Percentiles rank a stretch among this genome's conserved stretches.
Conservation (phyloP, 2,797 vertebrate species). For the Hylomyscus alleni region DNA sequence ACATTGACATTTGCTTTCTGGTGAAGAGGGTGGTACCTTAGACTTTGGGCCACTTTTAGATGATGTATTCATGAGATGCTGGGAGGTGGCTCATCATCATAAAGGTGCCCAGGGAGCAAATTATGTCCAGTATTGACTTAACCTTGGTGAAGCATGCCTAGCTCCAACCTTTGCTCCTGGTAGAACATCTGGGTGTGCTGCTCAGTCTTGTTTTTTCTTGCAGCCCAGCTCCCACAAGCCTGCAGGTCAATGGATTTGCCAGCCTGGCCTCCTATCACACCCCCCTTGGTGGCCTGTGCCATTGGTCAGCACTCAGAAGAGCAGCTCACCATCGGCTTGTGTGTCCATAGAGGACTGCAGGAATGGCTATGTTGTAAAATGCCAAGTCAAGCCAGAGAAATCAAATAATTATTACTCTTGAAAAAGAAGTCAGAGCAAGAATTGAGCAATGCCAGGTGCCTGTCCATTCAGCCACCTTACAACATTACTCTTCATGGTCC, state of each 20-base stretch:
- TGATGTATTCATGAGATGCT: background rate
- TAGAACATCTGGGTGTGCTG: slow-evolving; percentile 31
- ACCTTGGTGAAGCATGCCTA: slow-evolving; percentile 41
- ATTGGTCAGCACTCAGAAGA: slow-evolving; percentile 47
- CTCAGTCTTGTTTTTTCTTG: slow-evolving; percentile 65
- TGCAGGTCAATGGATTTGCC: slow-evolving; percentile 41
- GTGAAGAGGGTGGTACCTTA: background rate
- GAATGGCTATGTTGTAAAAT: slow-evolving; percentile 17
- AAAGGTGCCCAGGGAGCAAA: background rate
- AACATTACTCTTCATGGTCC: slow-evolving; percentile 42
- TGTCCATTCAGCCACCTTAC: background rate
- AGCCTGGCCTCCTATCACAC: slow-evolving; percentile 13
- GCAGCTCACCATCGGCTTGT: background rate
- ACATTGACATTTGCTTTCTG: slow-evolving; percentile 38
- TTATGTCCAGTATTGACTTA: slow-evolving; percentile 60
- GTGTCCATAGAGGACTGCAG: background rate
- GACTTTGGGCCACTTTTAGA: background rate
- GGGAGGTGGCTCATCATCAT: background rate
- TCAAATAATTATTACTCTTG: slow-evolving; percentile 17
- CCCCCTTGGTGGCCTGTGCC: background rate
- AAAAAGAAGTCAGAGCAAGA: background rate
- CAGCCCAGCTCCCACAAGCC: background rate
- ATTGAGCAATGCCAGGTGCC: background rate
- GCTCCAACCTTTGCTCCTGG: slow-evolving; percentile 69
- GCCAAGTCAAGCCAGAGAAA: slow-evolving; percentile 36